These are phyloP conservation scores for Dasypogon diadema DNA, from an alignment of 2,888 invertebrate species.

Conservation along the genomic window DNA sequence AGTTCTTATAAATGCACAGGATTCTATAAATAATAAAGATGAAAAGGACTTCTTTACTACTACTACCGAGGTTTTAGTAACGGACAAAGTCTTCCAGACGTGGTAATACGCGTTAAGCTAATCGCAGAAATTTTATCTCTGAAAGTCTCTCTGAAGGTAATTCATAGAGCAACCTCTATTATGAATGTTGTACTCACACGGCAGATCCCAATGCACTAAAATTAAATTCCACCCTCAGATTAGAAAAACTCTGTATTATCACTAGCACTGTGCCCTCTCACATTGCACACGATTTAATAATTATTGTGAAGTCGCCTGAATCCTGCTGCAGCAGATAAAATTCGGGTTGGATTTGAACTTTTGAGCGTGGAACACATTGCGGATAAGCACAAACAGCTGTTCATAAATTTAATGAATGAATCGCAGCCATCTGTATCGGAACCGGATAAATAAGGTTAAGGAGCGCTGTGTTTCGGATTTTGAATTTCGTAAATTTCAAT, in stretches of 20 bases:
- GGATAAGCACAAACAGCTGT: slow-evolving; percentile 41
- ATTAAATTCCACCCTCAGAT: no score
- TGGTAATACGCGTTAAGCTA: no score
- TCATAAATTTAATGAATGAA: slow-evolving; percentile 47
- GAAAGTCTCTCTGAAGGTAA: no score
- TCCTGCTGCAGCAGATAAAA: background rate
- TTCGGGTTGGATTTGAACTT: background rate
- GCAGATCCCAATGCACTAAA: no score
- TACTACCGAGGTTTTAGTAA: no score
- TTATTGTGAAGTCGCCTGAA: slow-evolving; percentile 13
- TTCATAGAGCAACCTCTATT: no score
- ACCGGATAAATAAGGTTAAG: background rate
- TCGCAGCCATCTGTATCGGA: background rate
- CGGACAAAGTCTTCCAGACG: no score
- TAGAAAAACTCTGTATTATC: slow-evolving; percentile 16
- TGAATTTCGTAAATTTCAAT: slow-evolving; percentile 16
- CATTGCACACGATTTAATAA: slow-evolving; percentile 13
- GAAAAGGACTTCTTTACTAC: no score
- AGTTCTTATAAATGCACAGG: no score
- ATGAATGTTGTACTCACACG: no score
- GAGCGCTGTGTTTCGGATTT: background rate
- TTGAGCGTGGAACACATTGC: slow-evolving; percentile 11
- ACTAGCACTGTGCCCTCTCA: background rate
- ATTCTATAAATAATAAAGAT: no score
- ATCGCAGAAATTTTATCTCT: no score